Evolutionary conservation across 2,888 invertebrate species (phyloP), one percentile per base, ranked within the genome.

Genomic region (Dinocampus coccinellae): DNA sequence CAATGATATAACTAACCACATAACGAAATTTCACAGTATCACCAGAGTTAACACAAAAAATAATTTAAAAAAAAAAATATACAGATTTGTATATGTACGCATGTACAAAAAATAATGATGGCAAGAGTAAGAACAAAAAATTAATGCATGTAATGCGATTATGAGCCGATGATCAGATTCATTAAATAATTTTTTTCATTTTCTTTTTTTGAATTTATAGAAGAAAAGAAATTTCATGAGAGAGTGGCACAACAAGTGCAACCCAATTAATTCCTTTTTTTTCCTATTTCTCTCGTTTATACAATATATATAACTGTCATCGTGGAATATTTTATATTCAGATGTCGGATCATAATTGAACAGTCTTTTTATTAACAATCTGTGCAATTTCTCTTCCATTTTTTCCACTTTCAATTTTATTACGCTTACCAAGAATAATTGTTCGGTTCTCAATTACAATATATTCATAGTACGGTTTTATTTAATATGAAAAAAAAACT

Each of bases 401-500:
- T 24, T 13, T 57, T 39, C 26, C 53, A 65, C 26, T 4, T 26
- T 26, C 55, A 55, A 47, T 7, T 16, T 47, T 47, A 7, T 16
- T 47, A 20, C 47, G 16, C 1, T 47, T 16, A 47, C 47, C 3
- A 24, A 55, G 55, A 55, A 24, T 55, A 11, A 26, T 55, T 26
- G 13, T 55, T 55, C 11, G 11, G 22, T n/a, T 11, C n/a, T 55
- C 24, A 22, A 64, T 42, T 55, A 20, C 26, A n/a, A 47, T 47
- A 47, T 47, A 29, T 64, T 58, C 16, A 58, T 60, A 67, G 67
- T 42, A 58, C 42, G 42, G 22, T 67, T 58, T 39, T 58, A 13
- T 24, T 58, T 20, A n/a, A 29, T 52, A 39, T 67, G 6, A 67
- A 24, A 72, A n/a, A n/a, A 60, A 33, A 47, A 69, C 62, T 62